Percentiles rank a stretch among this genome's conserved stretches.
phyloP scores from a whole-genome alignment of 23 tunicate genomes.

The Halocynthia roretzi region DNA sequence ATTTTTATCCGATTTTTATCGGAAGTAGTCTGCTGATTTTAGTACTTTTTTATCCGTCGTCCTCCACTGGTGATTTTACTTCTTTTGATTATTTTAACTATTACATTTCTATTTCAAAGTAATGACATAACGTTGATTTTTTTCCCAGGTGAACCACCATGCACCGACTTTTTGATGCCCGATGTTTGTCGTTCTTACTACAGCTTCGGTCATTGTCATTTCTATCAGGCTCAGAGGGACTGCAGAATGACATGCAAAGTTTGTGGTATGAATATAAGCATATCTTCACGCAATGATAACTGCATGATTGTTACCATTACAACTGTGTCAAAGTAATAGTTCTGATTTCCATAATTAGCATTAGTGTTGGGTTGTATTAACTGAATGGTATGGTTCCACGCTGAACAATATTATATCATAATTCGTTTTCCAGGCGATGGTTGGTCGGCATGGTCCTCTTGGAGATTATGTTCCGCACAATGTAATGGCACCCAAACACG shows the following conservation, averaged over 20 bases:
- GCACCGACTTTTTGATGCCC: conserved; percentile 45
- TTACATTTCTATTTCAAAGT: too few species aligned
- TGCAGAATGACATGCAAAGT: conserved; percentile 61
- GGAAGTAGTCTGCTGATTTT: too few species aligned
- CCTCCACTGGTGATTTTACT: too few species aligned
- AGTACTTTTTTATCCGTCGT: too few species aligned
- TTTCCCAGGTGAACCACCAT: conserved; percentile 21
- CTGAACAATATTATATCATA: conserved; percentile 34
- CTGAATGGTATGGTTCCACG: conserved; percentile 12
- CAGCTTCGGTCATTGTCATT: conserved; percentile 41
- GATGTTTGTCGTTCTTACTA: conserved; percentile 66
- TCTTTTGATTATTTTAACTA: too few species aligned
- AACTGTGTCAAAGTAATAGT: conserved; percentile 9
- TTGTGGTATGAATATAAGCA: conserved; percentile 48
- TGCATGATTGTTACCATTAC: too few species aligned
- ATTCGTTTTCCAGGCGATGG: conserved; percentile 25
- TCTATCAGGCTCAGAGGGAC: conserved; percentile 31
- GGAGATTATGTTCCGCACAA: conserved; percentile 30
- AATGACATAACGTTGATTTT: not conserved
- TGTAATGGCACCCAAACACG: conserved; percentile 54
- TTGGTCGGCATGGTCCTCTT: conserved; percentile 68
- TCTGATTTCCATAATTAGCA: conserved; percentile 25
- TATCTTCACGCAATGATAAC: too few species aligned
- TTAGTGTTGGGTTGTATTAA: conserved; percentile 35
- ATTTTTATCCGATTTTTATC: too few species aligned